phyloP scores from a whole-genome alignment of 2,797 vertebrate species.

The Enteromius viviparus region DNA sequence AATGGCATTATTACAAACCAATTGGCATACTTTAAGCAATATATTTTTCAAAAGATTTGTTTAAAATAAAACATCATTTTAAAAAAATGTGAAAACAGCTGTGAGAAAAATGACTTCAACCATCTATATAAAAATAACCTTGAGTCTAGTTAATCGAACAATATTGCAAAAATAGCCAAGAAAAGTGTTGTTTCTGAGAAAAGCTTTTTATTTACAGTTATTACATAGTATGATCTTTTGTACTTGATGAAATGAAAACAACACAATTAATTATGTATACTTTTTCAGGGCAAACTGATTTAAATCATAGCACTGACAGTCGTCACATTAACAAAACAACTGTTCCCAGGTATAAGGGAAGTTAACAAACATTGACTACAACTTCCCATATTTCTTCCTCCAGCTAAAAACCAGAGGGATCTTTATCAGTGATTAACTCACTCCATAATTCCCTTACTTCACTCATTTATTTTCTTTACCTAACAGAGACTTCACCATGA shows the following conservation, averaged over 20 bases:
- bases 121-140: neutral
- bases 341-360: neutral
- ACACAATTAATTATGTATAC: neutral
- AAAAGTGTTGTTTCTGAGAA: neutral
- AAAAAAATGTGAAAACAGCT: neutral
- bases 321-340: constrained; percentile 6
- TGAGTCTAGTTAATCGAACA: neutral
- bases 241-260: neutral
- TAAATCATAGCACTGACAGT: neutral
- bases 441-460: constrained; percentile 50
- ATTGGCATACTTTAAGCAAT: neutral
- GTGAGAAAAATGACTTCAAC: neutral
- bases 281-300: neutral
- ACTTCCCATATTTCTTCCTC: constrained; percentile 24
- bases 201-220: neutral
- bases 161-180: constrained; percentile 4
- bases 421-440: constrained; percentile 56
- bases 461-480: constrained; percentile 57
- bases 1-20: neutral
- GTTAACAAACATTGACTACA: constrained; percentile 25
- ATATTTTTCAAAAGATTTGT: neutral
- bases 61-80: neutral
- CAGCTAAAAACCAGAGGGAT: constrained; percentile 31
- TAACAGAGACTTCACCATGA: constrained; percentile 58
- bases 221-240: neutral